Base-by-base conservation (phyloP, 2,888 invertebrate species). In the Baccha elongata region DNA sequence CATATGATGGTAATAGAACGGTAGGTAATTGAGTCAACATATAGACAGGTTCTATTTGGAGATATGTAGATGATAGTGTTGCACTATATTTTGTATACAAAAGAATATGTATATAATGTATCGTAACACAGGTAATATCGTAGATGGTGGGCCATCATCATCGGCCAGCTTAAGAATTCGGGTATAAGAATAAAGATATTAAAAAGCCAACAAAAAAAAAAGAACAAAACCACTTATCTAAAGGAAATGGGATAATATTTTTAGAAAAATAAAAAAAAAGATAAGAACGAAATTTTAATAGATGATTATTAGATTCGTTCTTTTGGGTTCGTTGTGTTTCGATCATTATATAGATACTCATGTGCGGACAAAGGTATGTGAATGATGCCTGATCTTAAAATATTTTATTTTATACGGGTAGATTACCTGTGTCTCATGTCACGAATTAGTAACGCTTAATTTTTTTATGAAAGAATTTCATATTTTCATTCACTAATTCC, bases 201-300 rank as follows among this genome's bases (percentile, higher is more conserved):
- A 83, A 76, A 71, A 68, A 52, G 60, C 64, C n/a, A n/a, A n/a
- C 69, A 65, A 60, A 65, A 53, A 35, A 19, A 13, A 72, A 67
- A 83, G 48, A 72, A 55, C 71, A 76, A 83, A 83, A 78, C 83
- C 83, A 83, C 83, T 83, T 83, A 83, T 78, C 78, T 67, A 68
- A 29, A 68, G 81, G 72, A 83, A 83, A 72, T 71, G 60, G 60
- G 26, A 42, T 60, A 81, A 64, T 58, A 64, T 74, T 81, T 65
- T 75, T 13, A 23, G 55, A 46, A 52, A 62, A 72, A 72, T 83
- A 35, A 40, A 55, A 53, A 62, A 67, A 62, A 62, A 67, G 83
- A 83, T 83, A 78, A 83, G 78, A 78, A 35, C 72, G n/a, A n/a
- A 73, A 68, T 48, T 83, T 83, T 83, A 83, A 69, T 73, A 83